Conservation (phyloP, 2,797 vertebrate species). For the Acrossocheilus fasciatus region DNA sequence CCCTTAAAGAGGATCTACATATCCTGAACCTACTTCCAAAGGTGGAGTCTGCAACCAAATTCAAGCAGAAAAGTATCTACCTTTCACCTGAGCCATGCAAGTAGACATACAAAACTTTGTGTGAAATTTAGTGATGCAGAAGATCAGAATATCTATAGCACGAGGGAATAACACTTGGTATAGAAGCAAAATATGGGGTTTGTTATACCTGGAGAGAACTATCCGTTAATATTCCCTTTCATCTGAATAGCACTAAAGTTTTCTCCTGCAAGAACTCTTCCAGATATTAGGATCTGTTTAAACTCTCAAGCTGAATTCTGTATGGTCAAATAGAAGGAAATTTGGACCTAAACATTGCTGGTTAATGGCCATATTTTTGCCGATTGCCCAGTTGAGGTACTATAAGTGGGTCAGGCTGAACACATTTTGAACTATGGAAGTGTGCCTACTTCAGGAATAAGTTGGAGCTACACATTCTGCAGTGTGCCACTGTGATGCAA, state of each 20-base stretch:
- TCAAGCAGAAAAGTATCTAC: not conserved
- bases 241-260: not conserved
- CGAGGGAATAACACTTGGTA: not conserved
- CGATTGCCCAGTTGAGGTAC: not conserved
- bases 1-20: not conserved
- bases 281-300: not conserved
- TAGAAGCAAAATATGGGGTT: not conserved
- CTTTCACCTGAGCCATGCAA: not conserved
- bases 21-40: not conserved
- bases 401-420: not conserved
- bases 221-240: not conserved
- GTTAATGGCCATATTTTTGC: not conserved
- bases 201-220: not conserved
- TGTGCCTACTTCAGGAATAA: not conserved
- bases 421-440: not conserved
- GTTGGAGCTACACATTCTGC: not conserved
- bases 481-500: not conserved
- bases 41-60: conserved; percentile 4
- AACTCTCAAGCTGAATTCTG: not conserved
- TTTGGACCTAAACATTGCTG: not conserved
- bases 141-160: not conserved
- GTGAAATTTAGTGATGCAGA: not conserved
- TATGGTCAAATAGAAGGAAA: not conserved
- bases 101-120: not conserved
- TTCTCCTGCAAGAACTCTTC: not conserved